Conservation (phyloP, 2,797 vertebrate genomes). For the Eurystomus glaucurus region DNA sequence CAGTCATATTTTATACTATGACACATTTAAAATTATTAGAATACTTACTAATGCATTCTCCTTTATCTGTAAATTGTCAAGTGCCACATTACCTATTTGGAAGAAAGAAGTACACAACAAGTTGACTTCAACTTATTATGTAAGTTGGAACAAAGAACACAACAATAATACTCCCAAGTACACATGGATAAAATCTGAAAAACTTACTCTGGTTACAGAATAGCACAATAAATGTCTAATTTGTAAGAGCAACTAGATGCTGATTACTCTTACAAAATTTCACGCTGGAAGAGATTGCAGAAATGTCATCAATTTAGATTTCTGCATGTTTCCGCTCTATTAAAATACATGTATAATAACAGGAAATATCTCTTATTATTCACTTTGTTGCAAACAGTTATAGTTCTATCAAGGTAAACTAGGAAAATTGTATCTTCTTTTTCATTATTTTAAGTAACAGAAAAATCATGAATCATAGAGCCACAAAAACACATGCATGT, state of each 20-base stretch:
- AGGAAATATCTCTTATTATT: not conserved
- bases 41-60: slow-evolving; percentile 95
- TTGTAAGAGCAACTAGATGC: not conserved
- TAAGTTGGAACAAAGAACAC: not conserved
- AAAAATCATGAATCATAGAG: not conserved
- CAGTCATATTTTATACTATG: not conserved
- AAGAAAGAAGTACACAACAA: not conserved
- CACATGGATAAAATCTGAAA: not conserved
- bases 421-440: not conserved
- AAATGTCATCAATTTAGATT: not conserved
- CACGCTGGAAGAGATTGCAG: not conserved
- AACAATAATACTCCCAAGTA: not conserved
- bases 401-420: not conserved
- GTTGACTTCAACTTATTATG: not conserved
- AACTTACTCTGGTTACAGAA: not conserved
- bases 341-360: not conserved
- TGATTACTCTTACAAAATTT: not conserved
- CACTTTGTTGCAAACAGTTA: not conserved
- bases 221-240: not conserved
- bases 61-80: slow-evolving; percentile 95
- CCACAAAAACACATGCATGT: not conserved
- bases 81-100: slow-evolving; percentile 92
- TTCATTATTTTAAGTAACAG: not conserved
- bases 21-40: not conserved
- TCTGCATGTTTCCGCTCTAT: not conserved